phyloP scores from a whole-genome alignment of 2,888 invertebrate genomes.

The Noctuana brunneofusca region DNA sequence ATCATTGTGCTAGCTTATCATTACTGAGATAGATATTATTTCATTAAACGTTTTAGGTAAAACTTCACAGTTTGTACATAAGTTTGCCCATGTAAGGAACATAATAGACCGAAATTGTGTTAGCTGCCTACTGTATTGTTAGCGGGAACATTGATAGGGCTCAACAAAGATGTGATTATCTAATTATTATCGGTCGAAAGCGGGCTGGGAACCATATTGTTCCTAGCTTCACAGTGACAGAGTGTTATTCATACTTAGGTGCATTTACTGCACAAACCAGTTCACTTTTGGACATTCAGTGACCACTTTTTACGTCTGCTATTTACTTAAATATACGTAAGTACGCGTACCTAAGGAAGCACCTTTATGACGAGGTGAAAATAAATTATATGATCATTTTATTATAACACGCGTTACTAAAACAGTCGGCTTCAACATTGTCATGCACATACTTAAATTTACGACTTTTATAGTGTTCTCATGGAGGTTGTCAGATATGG shows the following conservation, averaged over 20 bases:
- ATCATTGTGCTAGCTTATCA: background rate
- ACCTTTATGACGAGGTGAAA: background rate
- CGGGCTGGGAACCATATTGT: conserved; percentile 21
- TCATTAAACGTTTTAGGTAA: background rate
- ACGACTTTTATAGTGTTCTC: no score
- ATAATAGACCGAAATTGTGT: background rate
- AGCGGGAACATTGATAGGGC: conserved; percentile 10
- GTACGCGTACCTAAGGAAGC: no score
- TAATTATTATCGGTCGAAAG: conserved; percentile 25
- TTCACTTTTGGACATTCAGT: background rate
- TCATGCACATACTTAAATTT: no score
- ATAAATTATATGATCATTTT: background rate
- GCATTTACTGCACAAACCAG: no score
- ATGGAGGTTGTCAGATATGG: no score
- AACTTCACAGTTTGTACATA: background rate
- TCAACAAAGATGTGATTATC: conserved; percentile 27
- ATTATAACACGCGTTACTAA: no score
- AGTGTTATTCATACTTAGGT: no score
- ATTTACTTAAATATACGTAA: no score
- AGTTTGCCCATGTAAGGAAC: conserved; percentile 4
- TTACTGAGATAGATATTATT: background rate
- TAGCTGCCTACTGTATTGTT: background rate
- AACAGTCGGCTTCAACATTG: no score
- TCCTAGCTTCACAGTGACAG: conserved; percentile 5
- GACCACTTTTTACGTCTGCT: background rate